phyloP scores from a whole-genome alignment of 2,113 vertebrate species.

The Sinosuthora webbiana region DNA sequence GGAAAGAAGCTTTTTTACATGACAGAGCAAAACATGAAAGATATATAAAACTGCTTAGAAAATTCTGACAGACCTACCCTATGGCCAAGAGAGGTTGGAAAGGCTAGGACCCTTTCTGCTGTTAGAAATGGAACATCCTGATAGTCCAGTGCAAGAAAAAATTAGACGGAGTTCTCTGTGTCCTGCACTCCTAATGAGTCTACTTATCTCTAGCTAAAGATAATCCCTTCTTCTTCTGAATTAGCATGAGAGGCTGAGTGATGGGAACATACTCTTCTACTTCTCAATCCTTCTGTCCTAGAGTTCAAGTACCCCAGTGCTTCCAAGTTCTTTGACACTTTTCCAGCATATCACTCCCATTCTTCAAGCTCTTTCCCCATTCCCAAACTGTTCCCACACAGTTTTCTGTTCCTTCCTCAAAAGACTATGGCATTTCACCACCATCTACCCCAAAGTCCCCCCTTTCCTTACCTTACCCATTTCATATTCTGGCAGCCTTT shows the following conservation, averaged over 20 bases:
- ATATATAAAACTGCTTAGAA: neutral
- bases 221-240: slow-evolving; percentile 4
- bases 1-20: neutral
- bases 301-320: slow-evolving; percentile 24
- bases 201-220: slow-evolving; percentile 2
- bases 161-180: neutral
- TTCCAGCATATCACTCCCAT: neutral
- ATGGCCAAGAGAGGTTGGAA: neutral
- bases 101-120: neutral
- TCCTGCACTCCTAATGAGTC: slow-evolving; percentile 10
- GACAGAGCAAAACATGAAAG: neutral
- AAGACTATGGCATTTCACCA: neutral
- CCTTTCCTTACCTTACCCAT: neutral
- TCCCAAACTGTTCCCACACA: neutral
- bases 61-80: neutral
- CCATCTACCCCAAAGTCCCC: neutral
- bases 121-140: neutral
- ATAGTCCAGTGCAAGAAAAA: neutral
- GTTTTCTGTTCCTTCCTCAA: neutral
- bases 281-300: slow-evolving; percentile 22
- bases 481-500: neutral
- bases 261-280: neutral
- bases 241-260: neutral
- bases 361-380: neutral
- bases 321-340: slow-evolving; percentile 9